A percentile compares a stretch with the other conserved stretches of the same genome.
Conservation (phyloP, 2,797 vertebrate species). For the Dendrocincla fuliginosa region DNA sequence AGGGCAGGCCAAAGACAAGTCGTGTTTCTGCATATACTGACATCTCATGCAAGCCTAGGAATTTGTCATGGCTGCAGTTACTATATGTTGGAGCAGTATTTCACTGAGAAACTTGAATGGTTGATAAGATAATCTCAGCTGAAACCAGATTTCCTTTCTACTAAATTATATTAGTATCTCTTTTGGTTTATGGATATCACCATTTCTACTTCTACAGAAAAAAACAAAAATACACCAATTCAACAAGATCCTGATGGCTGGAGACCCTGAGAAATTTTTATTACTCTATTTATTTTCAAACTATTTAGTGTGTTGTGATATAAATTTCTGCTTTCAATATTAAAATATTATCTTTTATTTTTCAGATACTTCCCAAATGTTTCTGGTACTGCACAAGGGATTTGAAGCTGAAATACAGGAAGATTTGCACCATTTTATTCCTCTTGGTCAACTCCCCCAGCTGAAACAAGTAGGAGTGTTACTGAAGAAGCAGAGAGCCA, state of each 20-base stretch:
- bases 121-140: not conserved
- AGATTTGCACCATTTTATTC: not conserved
- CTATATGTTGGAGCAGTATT: not conserved
- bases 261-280: not conserved
- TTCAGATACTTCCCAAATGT: not conserved
- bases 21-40: not conserved
- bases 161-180: not conserved
- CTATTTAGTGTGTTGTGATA: not conserved
- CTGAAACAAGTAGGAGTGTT: not conserved
- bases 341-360: not conserved
- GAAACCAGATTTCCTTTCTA: not conserved
- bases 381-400: not conserved
- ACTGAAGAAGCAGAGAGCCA: not conserved
- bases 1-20: not conserved
- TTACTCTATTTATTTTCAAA: not conserved
- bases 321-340: not conserved
- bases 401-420: not conserved
- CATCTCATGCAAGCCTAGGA: not conserved
- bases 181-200: not conserved
- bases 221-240: not conserved
- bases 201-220: not conserved
- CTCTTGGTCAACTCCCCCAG: not conserved
- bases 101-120: not conserved
- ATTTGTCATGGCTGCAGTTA: not conserved
- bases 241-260: not conserved